Base-by-base conservation (phyloP, 2,797 vertebrate species). In the Champsocephalus gunnari region DNA sequence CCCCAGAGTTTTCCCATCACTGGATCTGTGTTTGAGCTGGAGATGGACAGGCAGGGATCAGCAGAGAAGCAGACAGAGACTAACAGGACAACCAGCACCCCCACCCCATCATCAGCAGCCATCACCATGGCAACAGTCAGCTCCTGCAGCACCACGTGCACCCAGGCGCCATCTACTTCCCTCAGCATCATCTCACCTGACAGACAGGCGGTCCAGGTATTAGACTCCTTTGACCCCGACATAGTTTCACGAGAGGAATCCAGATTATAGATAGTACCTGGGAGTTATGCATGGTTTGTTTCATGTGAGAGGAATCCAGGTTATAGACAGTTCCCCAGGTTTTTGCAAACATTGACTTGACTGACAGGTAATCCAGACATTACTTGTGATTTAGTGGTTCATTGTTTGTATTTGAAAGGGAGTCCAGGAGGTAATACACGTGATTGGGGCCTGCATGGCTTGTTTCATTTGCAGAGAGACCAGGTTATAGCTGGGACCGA, bases 151-250 rank as follows among this genome's bases (percentile, higher is more conserved):
- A 88, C 93, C 0, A 93, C 94, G 24, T 94, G 94, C 83, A 81
- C 94, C 47, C 94, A 94, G 66, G 92, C 95, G 0, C 95, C 95
- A 0, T 93, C 96, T 73, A 92, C 96, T 34, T 96, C 96, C 1
- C 94, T 96, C 62, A 96, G 96, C 87, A 96, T 96, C 7, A 87
- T 95, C 74, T 93, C 96, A 3, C 91, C 96, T 0, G 96, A 98
- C 87, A 94, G 96, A 71, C 96, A 97, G 81, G 96, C 96, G 0
- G 96, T 97, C 12, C 97, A 98, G 96, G 97, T 98, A 96, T 87
- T 43, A 83, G 64, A 66, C 62, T 63, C 34, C 56, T 0, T 13
- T 12, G 4, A 62, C 21, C 34, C 67, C 54, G 16, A 21, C n/a
- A 17, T 4, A 19, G 49, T 73, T 49, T 57, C 88, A 94, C 1